Percentiles rank a stretch among this genome's conserved stretches.
phyloP scores from a whole-genome alignment of 2,113 vertebrate genomes.

The Cyrtonyx montezumae region DNA sequence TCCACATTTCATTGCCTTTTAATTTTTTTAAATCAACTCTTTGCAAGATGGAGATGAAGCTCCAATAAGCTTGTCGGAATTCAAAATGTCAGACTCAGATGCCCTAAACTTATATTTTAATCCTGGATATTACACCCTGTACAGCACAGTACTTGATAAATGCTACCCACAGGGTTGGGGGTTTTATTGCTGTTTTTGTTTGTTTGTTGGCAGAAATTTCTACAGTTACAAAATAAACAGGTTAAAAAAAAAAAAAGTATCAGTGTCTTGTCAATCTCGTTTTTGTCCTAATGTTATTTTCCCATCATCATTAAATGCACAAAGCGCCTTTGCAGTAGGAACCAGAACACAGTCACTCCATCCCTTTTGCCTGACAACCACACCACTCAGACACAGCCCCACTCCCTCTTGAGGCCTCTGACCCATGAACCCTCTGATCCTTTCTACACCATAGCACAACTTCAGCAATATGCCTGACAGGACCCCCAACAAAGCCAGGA shows the following conservation, averaged over 20 bases:
- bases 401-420: background rate
- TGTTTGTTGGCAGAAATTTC: background rate
- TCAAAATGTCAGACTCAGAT: constrained; percentile 49
- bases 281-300: background rate
- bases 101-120: constrained; percentile 50
- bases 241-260: background rate
- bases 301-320: background rate
- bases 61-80: constrained; percentile 22
- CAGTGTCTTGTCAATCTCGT: background rate
- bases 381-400: background rate
- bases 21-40: constrained; percentile 7
- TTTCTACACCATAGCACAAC: background rate
- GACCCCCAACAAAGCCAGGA: background rate
- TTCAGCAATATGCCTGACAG: background rate
- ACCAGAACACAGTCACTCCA: background rate
- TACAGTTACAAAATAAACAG: background rate
- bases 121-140: constrained; percentile 25
- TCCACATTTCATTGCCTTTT: constrained; percentile 15
- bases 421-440: background rate
- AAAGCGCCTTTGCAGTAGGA: background rate
- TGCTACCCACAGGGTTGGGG: background rate
- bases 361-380: background rate
- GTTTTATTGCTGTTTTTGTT: background rate
- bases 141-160: constrained; percentile 8
- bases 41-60: constrained; percentile 9